Evolutionary conservation across 2,797 vertebrate species (phyloP).

Genomic region (Distichodus sexfasciatus): DNA sequence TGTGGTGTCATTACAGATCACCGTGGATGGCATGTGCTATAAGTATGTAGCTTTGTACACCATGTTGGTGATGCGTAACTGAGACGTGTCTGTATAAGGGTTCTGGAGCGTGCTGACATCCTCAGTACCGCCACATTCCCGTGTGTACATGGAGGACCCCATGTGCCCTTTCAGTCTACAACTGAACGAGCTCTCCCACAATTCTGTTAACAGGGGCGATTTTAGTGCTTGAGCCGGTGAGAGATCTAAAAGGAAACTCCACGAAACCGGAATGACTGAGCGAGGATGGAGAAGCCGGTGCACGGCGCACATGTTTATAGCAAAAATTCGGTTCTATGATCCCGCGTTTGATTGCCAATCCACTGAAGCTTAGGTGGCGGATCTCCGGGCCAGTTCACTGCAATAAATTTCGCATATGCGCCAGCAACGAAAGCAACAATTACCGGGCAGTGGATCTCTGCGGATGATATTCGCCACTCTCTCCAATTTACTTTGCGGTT

Average conservation of each 20-base stretch:
- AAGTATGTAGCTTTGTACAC: slow-evolving; percentile 66
- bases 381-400: slow-evolving; percentile 42
- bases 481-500: slow-evolving; percentile 50
- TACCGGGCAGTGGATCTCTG: slow-evolving; percentile 58
- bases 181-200: too few relatives aligned
- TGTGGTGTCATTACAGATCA: slow-evolving; percentile 43
- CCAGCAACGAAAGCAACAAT: too few relatives aligned
- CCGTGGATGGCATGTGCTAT: slow-evolving; percentile 63
- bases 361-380: slow-evolving; percentile 56
- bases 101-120: too few relatives aligned
- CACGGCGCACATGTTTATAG: slow-evolving; percentile 49
- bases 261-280: slow-evolving; percentile 58
- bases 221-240: too few relatives aligned
- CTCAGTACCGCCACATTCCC: slow-evolving; percentile 56
- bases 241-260: too few relatives aligned
- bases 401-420: too few relatives aligned
- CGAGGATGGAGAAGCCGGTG: slow-evolving; percentile 55
- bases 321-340: slow-evolving; percentile 52
- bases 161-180: too few relatives aligned
- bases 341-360: slow-evolving; percentile 35
- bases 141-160: slow-evolving; percentile 47
- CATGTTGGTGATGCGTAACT: too few relatives aligned
- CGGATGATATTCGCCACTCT: slow-evolving; percentile 59
- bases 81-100: too few relatives aligned
- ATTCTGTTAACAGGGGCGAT: slow-evolving; percentile 55